Evolutionary conservation across 2,113 vertebrate genomes (phyloP).

Genomic region (Pangasianodon hypophthalmus): DNA sequence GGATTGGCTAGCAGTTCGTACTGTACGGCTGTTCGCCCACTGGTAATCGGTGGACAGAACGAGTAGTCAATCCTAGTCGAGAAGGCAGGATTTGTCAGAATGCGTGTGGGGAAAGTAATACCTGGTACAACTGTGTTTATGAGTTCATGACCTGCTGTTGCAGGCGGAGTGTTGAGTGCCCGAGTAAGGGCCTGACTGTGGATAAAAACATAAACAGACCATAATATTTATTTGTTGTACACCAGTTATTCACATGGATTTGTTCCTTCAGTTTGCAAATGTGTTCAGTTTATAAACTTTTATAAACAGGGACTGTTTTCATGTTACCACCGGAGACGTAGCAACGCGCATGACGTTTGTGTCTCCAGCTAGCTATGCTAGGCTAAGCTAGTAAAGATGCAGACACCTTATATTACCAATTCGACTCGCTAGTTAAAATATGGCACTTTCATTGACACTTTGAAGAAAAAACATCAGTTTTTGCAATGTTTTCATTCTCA

Average conservation of each 20-base stretch:
- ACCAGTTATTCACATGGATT: neutral
- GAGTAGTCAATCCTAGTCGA: neutral
- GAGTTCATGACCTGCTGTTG: conserved; percentile 77
- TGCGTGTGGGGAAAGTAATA: neutral
- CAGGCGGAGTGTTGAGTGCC: conserved; percentile 58
- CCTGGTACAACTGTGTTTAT: conserved; percentile 69
- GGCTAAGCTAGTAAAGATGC: conserved; percentile 24
- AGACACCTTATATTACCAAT: neutral
- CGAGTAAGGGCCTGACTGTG: conserved; percentile 64
- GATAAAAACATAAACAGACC: conserved; percentile 40
- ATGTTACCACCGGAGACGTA: conserved; percentile 19
- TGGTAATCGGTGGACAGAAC: neutral
- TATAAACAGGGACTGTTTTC: conserved; percentile 1
- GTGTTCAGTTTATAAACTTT: conserved; percentile 25
- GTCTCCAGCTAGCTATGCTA: conserved; percentile 44
- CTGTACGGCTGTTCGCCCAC: neutral
- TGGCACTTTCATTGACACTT: neutral
- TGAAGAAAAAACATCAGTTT: conserved; percentile 31
- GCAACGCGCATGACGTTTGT: conserved; percentile 47
- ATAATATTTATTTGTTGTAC: neutral
- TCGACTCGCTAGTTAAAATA: conserved; percentile 16
- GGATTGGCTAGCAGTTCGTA: neutral
- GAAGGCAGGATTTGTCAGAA: neutral
- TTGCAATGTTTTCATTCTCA: neutral
- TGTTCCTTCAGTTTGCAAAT: neutral